Conservation (phyloP, 1,140 invertebrate species). For the Probaryconus sp. region DNA sequence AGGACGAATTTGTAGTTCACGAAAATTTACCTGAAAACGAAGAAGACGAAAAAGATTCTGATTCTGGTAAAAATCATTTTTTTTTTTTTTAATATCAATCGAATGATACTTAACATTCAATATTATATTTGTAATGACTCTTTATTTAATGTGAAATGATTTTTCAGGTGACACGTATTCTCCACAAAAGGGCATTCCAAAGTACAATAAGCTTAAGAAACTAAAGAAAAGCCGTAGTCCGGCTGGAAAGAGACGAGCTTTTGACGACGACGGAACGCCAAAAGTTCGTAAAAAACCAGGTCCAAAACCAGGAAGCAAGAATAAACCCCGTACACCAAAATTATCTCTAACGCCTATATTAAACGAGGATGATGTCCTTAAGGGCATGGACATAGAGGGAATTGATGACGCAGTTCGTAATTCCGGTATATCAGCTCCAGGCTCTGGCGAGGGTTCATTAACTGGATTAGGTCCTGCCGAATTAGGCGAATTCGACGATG, state of each 20-base stretch:
- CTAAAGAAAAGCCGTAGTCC: conserved; percentile 71
- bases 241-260: conserved; percentile 64
- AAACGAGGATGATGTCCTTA: conserved; percentile 69
- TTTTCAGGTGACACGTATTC: conserved; percentile 73
- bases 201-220: conserved; percentile 65
- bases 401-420: conserved; percentile 67
- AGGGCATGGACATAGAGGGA: conserved; percentile 63
- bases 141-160: background rate
- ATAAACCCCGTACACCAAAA: conserved; percentile 66
- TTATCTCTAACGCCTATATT: conserved; percentile 55
- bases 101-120: too few species aligned
- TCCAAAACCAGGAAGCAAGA: conserved; percentile 76
- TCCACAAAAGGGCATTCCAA: conserved; percentile 71
- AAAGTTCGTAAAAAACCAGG: conserved; percentile 75
- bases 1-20: conserved; percentile 79
- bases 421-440: conserved; percentile 44
- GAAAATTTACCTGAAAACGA: conserved; percentile 77
- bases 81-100: background rate
- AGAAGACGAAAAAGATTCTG: conserved; percentile 77
- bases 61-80: conserved; percentile 74
- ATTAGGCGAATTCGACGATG: conserved; percentile 79
- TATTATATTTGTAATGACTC: too few species aligned
- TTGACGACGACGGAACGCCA: conserved; percentile 68
- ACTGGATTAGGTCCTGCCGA: conserved; percentile 75
- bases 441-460: conserved; percentile 65